Evolutionary conservation across 2,888 invertebrate species (phyloP).

Genomic region (Tuta absoluta): DNA sequence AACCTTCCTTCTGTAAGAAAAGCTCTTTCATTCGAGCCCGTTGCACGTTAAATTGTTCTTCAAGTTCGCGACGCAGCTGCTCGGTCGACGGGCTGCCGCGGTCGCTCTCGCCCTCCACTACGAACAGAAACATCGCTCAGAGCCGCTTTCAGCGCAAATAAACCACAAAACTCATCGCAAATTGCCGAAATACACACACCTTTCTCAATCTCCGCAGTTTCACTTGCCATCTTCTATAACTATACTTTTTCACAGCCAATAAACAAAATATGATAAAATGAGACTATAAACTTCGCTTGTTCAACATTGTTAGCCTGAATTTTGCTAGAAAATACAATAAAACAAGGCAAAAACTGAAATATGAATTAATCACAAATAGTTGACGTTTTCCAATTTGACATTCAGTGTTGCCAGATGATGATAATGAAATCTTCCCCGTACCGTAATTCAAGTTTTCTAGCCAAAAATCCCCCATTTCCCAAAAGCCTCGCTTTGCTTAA

Average conservation of each 20-base stretch:
- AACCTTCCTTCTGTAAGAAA: conserved; percentile 96
- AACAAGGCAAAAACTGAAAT: conserved; percentile 33
- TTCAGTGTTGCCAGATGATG: too few species aligned
- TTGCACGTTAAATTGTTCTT: conserved; percentile 93
- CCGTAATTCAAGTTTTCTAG: too few species aligned
- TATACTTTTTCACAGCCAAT: conserved; percentile 15
- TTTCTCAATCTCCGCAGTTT: conserved; percentile 55
- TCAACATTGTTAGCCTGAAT: conserved; percentile 30
- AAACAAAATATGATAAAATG: neutral
- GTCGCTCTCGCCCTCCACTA: conserved; percentile 62
- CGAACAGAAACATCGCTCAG: conserved; percentile 74
- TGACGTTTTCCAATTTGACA: conserved; percentile 44
- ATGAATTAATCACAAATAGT: conserved; percentile 43
- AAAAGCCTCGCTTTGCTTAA: too few species aligned
- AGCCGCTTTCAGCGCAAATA: conserved; percentile 54
- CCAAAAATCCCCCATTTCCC: too few species aligned
- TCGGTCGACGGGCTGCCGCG: conserved; percentile 52
- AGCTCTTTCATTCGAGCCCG: conserved; percentile 96
- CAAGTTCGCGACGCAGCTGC: conserved; percentile 78
- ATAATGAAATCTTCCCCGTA: too few species aligned
- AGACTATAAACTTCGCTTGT: conserved; percentile 20
- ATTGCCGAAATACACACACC: conserved; percentile 65
- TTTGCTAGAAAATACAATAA: conserved; percentile 28
- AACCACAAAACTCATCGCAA: conserved; percentile 41
- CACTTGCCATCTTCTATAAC: conserved; percentile 57